phyloP scores from a whole-genome alignment of 2,113 vertebrate genomes.

The Psilopsiagon aymara region DNA sequence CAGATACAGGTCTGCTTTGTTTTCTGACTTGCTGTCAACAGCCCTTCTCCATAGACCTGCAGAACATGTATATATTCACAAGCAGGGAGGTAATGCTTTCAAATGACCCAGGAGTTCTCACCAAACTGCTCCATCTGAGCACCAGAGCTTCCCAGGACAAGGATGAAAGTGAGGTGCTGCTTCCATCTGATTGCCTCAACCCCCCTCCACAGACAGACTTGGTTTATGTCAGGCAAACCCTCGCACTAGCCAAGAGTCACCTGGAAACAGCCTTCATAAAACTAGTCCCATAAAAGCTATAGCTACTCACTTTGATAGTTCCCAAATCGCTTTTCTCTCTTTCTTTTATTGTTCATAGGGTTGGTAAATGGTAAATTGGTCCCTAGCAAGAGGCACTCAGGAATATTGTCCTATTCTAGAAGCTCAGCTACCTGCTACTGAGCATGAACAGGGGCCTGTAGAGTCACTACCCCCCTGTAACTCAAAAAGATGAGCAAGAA shows the following conservation, averaged over 20 bases:
- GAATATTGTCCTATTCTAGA: conserved; percentile 72
- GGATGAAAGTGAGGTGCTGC: not conserved
- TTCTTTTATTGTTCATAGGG: conserved; percentile 72
- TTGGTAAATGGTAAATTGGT: conserved; percentile 63
- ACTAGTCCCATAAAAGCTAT: conserved; percentile 82
- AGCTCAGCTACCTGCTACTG: not conserved
- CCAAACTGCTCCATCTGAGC: not conserved
- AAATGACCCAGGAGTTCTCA: not conserved
- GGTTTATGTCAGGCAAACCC: not conserved
- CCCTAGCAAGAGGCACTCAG: conserved; percentile 49
- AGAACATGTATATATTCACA: not conserved
- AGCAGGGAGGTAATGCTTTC: not conserved
- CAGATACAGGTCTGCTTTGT: not conserved
- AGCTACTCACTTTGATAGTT: conserved; percentile 82
- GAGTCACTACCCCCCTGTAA: not conserved
- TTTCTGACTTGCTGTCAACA: not conserved
- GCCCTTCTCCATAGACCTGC: not conserved
- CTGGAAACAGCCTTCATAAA: conserved; percentile 87
- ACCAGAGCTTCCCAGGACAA: not conserved
- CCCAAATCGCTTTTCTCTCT: conserved; percentile 50
- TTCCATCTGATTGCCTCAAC: not conserved
- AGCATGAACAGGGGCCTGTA: not conserved
- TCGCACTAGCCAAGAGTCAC: conserved; percentile 57
- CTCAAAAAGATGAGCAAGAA: not conserved
- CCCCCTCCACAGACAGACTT: not conserved